These are phyloP conservation scores for Eumaeus atala DNA, from an alignment of 1,140 invertebrate species.

Conservation along the genomic window DNA sequence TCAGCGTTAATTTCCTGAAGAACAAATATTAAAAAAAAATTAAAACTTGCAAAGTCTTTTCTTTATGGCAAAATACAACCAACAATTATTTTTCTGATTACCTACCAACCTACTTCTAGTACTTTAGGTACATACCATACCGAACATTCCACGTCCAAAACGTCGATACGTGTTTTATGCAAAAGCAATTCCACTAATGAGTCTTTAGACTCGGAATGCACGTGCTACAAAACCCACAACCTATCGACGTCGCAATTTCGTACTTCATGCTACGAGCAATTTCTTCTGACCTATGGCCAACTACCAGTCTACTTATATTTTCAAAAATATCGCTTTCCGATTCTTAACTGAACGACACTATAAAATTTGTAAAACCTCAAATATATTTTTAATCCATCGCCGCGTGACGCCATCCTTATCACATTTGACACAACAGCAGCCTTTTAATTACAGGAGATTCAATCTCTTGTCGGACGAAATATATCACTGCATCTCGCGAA, in stretches of 20 bases:
- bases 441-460: conserved; percentile 37
- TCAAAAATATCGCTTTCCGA: not conserved
- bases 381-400: conserved; percentile 11
- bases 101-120: not conserved
- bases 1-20: not conserved
- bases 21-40: conserved; percentile 7
- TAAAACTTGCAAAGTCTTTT: conserved; percentile 9
- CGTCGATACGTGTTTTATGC: not conserved
- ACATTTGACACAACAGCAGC: conserved; percentile 37
- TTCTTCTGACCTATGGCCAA: conserved; percentile 12
- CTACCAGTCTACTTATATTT: conserved; percentile 6
- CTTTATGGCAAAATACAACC: conserved; percentile 5
- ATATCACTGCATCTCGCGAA: conserved; percentile 38
- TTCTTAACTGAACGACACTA: conserved; percentile 13
- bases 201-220: no score
- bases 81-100: not conserved
- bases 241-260: conserved; percentile 7
- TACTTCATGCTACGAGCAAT: not conserved
- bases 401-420: conserved; percentile 23
- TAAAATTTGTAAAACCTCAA: conserved; percentile 19
- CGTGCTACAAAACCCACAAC: not conserved
- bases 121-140: not conserved
- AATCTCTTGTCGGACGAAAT: conserved; percentile 38
- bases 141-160: not conserved
- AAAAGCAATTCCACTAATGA: not conserved